Conservation (phyloP, 2,797 vertebrate species). For the Micromesistius poutassou region DNA sequence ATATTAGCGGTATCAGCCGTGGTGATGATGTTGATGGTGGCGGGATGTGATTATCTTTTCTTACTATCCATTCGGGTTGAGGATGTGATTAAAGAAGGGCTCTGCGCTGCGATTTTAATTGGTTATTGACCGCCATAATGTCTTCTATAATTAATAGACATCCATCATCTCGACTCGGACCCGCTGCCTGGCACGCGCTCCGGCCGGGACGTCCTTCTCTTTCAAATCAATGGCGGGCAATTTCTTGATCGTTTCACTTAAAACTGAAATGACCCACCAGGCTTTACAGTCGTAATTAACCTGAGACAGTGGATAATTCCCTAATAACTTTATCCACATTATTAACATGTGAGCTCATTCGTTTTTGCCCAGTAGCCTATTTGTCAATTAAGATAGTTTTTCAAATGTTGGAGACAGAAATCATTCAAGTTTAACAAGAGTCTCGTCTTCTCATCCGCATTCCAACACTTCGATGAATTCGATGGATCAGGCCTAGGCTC, state of each 20-base stretch:
- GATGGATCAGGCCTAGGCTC: neutral
- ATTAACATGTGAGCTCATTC: neutral
- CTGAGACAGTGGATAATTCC: neutral
- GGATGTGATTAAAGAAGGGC: constrained; percentile 34
- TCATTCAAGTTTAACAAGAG: neutral
- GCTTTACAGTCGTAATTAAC: no score
- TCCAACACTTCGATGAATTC: neutral
- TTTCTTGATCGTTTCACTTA: neutral
- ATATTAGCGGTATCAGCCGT: neutral
- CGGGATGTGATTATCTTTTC: constrained; percentile 8
- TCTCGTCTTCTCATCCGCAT: neutral
- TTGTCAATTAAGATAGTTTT: no score
- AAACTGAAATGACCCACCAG: neutral
- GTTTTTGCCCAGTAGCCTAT: neutral
- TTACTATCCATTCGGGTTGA: constrained; percentile 27
- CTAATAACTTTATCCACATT: neutral
- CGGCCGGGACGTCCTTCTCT: constrained; percentile 60
- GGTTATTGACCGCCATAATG: constrained; percentile 60
- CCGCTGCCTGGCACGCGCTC: constrained; percentile 45
- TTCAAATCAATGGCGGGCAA: constrained; percentile 49
- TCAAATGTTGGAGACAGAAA: neutral
- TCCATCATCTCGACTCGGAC: constrained; percentile 58
- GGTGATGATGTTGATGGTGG: neutral
- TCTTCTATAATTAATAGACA: constrained; percentile 57
- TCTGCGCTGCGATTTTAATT: constrained; percentile 53